Percentiles rank a stretch among this genome's conserved stretches.
Conservation (phyloP, 2,113 vertebrate genomes). For the Sardina pilchardus region DNA sequence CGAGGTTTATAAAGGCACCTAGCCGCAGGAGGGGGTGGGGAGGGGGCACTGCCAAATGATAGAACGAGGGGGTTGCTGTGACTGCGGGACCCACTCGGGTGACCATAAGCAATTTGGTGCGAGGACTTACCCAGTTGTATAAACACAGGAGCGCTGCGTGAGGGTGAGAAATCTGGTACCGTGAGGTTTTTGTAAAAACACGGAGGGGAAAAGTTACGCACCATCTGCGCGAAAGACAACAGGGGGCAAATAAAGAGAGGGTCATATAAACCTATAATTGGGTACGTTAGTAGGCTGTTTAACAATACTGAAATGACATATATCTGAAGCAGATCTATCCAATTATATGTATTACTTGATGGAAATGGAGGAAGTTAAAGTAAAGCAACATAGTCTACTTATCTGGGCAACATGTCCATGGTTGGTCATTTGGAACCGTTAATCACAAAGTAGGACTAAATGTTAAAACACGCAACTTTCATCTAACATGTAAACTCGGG, state of each 20-base stretch:
- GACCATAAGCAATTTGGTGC: conserved; percentile 59
- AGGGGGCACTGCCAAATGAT: conserved; percentile 41
- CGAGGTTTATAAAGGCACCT: conserved; percentile 44
- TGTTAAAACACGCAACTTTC: background rate
- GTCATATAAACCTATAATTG: conserved; percentile 45
- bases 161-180: conserved; percentile 62
- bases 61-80: conserved; percentile 27
- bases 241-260: conserved; percentile 51
- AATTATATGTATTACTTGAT: background rate
- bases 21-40: conserved; percentile 30
- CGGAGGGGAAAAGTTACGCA: conserved; percentile 77
- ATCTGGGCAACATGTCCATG: background rate
- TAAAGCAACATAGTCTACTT: background rate
- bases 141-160: conserved; percentile 67
- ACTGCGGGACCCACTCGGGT: conserved; percentile 3
- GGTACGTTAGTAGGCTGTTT: conserved; percentile 52
- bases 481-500: background rate
- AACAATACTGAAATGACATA: background rate
- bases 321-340: background rate
- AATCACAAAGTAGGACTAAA: background rate
- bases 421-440: background rate
- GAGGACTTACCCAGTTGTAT: conserved; percentile 78
- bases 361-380: background rate
- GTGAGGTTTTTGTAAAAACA: conserved; percentile 76
- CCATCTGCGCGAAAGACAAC: conserved; percentile 76